A percentile compares a stretch with the other conserved stretches of the same genome.
Conservation (phyloP, 2,113 vertebrate genomes). For the Perca schrenkii region DNA sequence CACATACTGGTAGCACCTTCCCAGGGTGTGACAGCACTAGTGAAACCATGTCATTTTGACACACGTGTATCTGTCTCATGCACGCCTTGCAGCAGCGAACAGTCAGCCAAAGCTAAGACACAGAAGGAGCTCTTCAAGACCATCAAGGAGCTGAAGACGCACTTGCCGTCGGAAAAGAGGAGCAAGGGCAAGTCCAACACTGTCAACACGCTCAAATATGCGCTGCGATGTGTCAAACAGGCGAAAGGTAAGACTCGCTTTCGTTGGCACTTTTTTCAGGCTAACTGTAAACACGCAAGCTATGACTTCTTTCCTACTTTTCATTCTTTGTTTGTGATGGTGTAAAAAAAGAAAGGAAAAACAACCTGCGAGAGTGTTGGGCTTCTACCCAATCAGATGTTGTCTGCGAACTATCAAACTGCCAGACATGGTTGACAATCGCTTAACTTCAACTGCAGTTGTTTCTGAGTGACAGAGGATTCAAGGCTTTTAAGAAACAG, state of each 20-base stretch:
- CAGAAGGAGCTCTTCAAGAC: constrained; percentile 94
- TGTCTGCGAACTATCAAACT: too few species aligned
- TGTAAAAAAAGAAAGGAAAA: too few species aligned
- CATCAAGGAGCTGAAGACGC: constrained; percentile 91
- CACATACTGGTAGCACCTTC: neutral
- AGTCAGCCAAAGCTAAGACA: constrained; percentile 91
- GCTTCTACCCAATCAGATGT: too few species aligned
- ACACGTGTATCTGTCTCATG: constrained; percentile 58
- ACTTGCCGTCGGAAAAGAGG: constrained; percentile 91
- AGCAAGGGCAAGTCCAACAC: constrained; percentile 92
- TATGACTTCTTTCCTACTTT: too few species aligned
- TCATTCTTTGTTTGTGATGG: neutral
- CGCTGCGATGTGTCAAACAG: constrained; percentile 94
- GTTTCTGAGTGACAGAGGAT: too few species aligned
- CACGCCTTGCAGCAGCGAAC: constrained; percentile 88
- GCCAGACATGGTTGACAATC: too few species aligned
- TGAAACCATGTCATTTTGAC: constrained; percentile 59
- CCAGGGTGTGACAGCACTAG: constrained; percentile 9
- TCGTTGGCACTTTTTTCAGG: neutral
- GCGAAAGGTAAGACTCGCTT: constrained; percentile 90
- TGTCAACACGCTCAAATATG: constrained; percentile 91
- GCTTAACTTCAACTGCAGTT: too few species aligned
- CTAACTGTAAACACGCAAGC: too few species aligned
- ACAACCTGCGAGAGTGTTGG: too few species aligned
- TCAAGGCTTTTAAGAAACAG: too few species aligned